Base-by-base conservation (phyloP, 64 coral and sea anemone genomes). In the Montipora capricornis region DNA sequence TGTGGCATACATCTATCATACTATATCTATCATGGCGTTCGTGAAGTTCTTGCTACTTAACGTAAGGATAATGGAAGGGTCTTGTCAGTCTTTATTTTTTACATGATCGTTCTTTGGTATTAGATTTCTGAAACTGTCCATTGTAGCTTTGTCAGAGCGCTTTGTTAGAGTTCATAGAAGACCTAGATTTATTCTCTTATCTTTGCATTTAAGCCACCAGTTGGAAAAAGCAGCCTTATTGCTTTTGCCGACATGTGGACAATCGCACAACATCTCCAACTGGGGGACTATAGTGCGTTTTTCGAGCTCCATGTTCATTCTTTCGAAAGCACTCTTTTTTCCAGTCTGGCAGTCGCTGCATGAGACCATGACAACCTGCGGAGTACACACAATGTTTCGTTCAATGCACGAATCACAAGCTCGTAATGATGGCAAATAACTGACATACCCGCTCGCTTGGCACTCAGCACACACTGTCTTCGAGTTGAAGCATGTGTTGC, bases 211-310 rank as follows among this genome's bases (percentile, higher is more conserved):
- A 4, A 95, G 88, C 89, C 76, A 91, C 94, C 94, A 91, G 70
- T 95, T 91, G 14, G 83, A 95, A 68, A 95, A 95, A 0, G 78
- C 77, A 5, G 89, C 94, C 89, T 92, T 95, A 50, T 92, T 92
- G 48, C 90, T 92, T 79, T 92, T 95, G 11, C 94, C 94, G 5
- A 95, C 94, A 77, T 92, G 94, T 2, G 94, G 90, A 19, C 84
- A 95, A 51, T 92, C 94, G 16, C 73, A 90, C 22, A 90, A 45
- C 50, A 90, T 37, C 29, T 55, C 75, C 14, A 94, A 44, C 44
- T 60, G 47, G 8, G 83, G 92, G 57, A 88, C 92, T 94, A 47
- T 17, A 3, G 16, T 88, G 6, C 74, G 84, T 81, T 59, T 22
- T 88, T 94, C 77, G 20, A 92, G 44, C 69, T 48, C 84, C 55